Evolutionary conservation across 2,113 vertebrate genomes (phyloP), one percentile per base, ranked within the genome.

Genomic region (Pongo abelii): DNA sequence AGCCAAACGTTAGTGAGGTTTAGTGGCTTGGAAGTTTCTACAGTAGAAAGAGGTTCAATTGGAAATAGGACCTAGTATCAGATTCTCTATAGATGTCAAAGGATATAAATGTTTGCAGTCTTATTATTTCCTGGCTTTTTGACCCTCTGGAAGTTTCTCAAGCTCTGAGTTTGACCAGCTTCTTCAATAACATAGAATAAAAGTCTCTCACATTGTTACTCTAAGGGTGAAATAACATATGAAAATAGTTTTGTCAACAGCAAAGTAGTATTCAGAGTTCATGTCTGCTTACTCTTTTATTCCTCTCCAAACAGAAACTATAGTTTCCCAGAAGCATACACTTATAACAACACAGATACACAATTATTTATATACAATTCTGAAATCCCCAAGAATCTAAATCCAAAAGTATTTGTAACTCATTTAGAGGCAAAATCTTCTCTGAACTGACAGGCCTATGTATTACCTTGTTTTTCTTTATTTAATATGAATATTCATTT

Each of bases 401-500:
- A 97, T 46, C n/a, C 30, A 30, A 74, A 92, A 70, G 4, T 72
- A 48, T 93, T 91, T 97, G 59, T 80, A 48, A 84, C 1, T 87
- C 43, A 61, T 59, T 93, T 64, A 94, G 61, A 13, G 94, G 38
- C 27, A 74, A 81, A 88, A 38, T 94, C 25, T 86, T 93, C 43
- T 70, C 83, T 84, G 35, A 95, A 84, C 6, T 72, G 35, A 81
- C 32, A 93, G 30, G 7, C 27, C 23, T 69, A 46, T 30, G 67
- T 70, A 81, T 57, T 67, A 23, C 70, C 9, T 90, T 72, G 17
- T 16, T 85, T 83, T 85, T 25, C 5, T 46, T 92, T 70, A 70
- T 30, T 97, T 70, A 43, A 18, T 48, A 22, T 48, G 32, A 91
- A n/a, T 77, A 57, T 46, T 61, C 11, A 61, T 79, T 88, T 35